These are phyloP conservation scores for Sesamia nonagrioides DNA, from an alignment of 1,140 invertebrate genomes.

Conservation along the genomic window DNA sequence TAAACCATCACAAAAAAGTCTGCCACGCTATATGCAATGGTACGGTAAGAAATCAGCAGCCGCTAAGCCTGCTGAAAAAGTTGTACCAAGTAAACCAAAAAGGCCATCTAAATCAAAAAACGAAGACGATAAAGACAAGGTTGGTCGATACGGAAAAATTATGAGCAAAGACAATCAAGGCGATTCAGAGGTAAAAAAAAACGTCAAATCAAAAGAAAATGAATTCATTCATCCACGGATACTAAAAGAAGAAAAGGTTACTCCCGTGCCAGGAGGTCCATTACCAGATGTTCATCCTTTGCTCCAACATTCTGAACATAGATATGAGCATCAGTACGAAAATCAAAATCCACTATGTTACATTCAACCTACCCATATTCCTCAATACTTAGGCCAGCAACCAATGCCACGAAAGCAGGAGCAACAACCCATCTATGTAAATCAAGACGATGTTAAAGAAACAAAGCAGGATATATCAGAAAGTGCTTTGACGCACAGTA, in stretches of 20 bases:
- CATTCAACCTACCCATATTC: conserved; percentile 89
- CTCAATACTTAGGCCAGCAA: conserved; percentile 89
- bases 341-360: conserved; percentile 89
- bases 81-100: conserved; percentile 84
- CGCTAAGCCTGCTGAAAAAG: conserved; percentile 78
- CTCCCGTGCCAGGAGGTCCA: conserved; percentile 82
- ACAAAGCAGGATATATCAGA: conserved; percentile 73
- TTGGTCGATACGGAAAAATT: conserved; percentile 77
- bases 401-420: conserved; percentile 74
- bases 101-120: conserved; percentile 84
- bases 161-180: conserved; percentile 79
- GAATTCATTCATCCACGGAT: conserved; percentile 82
- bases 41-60: conserved; percentile 84
- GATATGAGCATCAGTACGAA: conserved; percentile 90
- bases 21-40: conserved; percentile 91
- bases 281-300: conserved; percentile 89
- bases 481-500: conserved; percentile 82
- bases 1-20: conserved; percentile 83
- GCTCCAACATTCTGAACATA: conserved; percentile 92
- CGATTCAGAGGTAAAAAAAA: conserved; percentile 84
- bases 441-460: conserved; percentile 82
- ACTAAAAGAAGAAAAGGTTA: conserved; percentile 84
- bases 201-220: conserved; percentile 85
- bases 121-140: conserved; percentile 74
- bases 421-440: conserved; percentile 83